Conservation (phyloP, 2,888 invertebrate genomes). For the Ennomos fuscantarius region DNA sequence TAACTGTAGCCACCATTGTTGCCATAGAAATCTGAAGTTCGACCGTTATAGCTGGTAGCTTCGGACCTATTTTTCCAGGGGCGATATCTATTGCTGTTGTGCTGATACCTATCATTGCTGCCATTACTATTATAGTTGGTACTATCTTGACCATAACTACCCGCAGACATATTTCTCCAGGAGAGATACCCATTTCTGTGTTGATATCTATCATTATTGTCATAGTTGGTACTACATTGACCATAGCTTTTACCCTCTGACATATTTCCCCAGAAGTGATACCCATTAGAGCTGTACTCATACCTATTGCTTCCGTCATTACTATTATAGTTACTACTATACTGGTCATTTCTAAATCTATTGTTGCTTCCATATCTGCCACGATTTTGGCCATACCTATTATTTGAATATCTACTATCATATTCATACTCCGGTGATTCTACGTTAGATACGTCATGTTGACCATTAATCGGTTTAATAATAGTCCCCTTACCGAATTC, state of each 20-base stretch:
- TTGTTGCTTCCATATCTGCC: constrained; percentile 17
- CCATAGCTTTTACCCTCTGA: too few species aligned
- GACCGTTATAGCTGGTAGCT: constrained; percentile 3
- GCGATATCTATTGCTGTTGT: constrained; percentile 12
- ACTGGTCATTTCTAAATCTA: constrained; percentile 14
- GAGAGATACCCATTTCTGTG: constrained; percentile 16
- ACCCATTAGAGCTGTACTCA: constrained; percentile 13
- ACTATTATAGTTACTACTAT: constrained; percentile 5
- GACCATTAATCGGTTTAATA: constrained; percentile 47
- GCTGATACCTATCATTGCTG: neutral
- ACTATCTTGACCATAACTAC: constrained; percentile 14
- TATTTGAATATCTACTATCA: constrained; percentile 15
- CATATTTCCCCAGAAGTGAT: constrained; percentile 25
- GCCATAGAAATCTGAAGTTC: neutral
- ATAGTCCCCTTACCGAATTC: constrained; percentile 50
- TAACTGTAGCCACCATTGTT: constrained; percentile 11
- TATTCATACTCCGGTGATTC: constrained; percentile 42
- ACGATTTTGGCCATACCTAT: constrained; percentile 19
- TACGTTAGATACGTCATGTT: constrained; percentile 34
- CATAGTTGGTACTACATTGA: constrained; percentile 12
- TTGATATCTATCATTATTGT: neutral
- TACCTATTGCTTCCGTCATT: neutral
- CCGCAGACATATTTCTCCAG: too few species aligned
- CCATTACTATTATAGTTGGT: constrained; percentile 6
- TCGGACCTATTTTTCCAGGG: constrained; percentile 26